Percentiles rank a stretch among this genome's conserved stretches.
Conservation (phyloP, 2,797 vertebrate species). For the Xerus rutilus region DNA sequence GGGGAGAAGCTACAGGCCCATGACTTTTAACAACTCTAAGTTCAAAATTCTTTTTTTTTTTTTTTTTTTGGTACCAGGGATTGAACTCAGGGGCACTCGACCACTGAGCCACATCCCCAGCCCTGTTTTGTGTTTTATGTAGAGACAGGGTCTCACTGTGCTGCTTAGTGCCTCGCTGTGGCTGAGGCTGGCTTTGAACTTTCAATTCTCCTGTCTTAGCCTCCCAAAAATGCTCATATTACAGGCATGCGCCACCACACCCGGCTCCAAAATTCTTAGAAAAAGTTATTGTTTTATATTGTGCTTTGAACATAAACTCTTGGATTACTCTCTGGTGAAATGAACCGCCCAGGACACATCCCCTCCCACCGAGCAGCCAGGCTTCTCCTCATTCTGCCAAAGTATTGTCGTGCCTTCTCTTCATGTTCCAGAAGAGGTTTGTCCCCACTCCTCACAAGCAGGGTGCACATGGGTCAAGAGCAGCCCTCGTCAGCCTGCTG, state of each 20-base stretch:
- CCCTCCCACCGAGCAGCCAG: background rate
- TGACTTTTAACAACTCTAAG: background rate
- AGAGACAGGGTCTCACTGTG: no score
- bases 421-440: background rate
- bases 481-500: no score
- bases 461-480: accelerated
- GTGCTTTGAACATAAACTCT: background rate
- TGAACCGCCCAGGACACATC: background rate
- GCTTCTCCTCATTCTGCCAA: background rate
- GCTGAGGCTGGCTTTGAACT: no score
- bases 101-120: no score
- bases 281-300: background rate
- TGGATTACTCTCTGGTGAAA: background rate
- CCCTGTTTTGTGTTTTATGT: no score
- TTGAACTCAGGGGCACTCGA: no score
- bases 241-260: no score
- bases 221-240: no score
- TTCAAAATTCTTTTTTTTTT: background rate
- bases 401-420: background rate
- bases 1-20: background rate
- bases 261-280: background rate
- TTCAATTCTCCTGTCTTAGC: no score
- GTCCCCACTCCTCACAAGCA: no score
- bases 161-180: no score
- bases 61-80: no score